Conservation (phyloP, 1,140 invertebrate genomes). For the Macrosteles quadrilineatus region DNA sequence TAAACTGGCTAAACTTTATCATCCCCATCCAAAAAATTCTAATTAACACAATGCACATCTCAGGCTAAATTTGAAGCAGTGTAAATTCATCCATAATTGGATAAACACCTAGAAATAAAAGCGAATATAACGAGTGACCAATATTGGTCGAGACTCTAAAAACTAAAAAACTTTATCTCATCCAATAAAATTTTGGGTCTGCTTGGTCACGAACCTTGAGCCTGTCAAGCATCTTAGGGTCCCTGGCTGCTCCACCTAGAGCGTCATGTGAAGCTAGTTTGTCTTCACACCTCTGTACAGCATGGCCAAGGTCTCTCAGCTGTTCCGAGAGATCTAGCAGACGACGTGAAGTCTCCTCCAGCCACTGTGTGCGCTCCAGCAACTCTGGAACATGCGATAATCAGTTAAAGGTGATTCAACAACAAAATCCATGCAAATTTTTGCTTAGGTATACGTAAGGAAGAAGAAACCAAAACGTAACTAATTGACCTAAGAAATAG, state of each 20-base stretch:
- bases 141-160: too few relatives aligned
- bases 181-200: too few relatives aligned
- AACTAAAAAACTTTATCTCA: too few relatives aligned
- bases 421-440: slow-evolving; percentile 7
- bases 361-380: slow-evolving; percentile 65
- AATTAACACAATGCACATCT: too few relatives aligned
- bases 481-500: too few relatives aligned
- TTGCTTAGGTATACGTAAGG: too few relatives aligned
- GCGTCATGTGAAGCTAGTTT: slow-evolving; percentile 78
- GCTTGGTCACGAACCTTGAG: slow-evolving; percentile 65
- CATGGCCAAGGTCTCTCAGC: slow-evolving; percentile 76
- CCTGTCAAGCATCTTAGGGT: slow-evolving; percentile 79
- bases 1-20: too few relatives aligned
- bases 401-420: neutral
- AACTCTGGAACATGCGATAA: slow-evolving; percentile 49
- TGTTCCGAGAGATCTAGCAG: slow-evolving; percentile 85
- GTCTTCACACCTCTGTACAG: slow-evolving; percentile 85
- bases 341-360: slow-evolving; percentile 82
- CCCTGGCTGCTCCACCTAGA: slow-evolving; percentile 73
- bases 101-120: too few relatives aligned
- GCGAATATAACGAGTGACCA: too few relatives aligned
- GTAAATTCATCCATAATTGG: too few relatives aligned
- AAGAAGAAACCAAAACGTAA: slow-evolving; percentile 17
- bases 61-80: too few relatives aligned
- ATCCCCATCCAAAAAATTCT: too few relatives aligned